Base-by-base conservation (phyloP, 2,113 vertebrate species). In the Corythaixoides concolor region DNA sequence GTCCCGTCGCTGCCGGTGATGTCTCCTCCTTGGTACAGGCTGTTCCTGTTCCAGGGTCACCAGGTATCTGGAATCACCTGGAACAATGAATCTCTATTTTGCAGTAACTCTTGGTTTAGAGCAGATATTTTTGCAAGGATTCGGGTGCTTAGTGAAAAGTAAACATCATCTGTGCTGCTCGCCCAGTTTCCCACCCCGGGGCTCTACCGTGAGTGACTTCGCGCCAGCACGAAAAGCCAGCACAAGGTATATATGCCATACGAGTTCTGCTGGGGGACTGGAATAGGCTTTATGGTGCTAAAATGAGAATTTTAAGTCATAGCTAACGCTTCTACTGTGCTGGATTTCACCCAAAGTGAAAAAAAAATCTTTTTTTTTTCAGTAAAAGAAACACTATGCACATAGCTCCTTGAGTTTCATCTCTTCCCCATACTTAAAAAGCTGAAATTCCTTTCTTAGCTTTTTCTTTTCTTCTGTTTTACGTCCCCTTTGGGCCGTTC, bases 101-200 rank as follows among this genome's bases (percentile, higher is more conserved):
- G 24, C 59, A 32, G 60, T 50, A 9, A 23, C 77, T 86, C 88
- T 35, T 55, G 55, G 0, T 81, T 85, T 7, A 58, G 39, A 89
- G 80, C 23, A 78, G 88, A 7, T 75, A 59, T 94, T 94, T 95
- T 95, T 85, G 72, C 52, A 85, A 69, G 90, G 90, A 85, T 96
- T 94, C 47, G 20, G 91, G 56, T 43, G 53, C 76, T 96, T 30
- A 70, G 55, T 5, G 43, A 28, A 88, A 77, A 77, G 81, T 8
- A 86, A 96, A 90, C 77, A 62, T 50, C 74, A 72, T 8, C 5
- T 4, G 64, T 26, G 73, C 84, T 47, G 73, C 93, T 84, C 20
- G 5, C 60, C 60, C 43, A 1, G 11, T 33, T 62, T 55, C 80
- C 82, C 60, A 1, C 77, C 0, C 21, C 3, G 50, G 62, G 83